Evolutionary conservation across 2,888 invertebrate species (phyloP), one percentile per base, ranked within the genome.

Genomic region (Torymus texanus): DNA sequence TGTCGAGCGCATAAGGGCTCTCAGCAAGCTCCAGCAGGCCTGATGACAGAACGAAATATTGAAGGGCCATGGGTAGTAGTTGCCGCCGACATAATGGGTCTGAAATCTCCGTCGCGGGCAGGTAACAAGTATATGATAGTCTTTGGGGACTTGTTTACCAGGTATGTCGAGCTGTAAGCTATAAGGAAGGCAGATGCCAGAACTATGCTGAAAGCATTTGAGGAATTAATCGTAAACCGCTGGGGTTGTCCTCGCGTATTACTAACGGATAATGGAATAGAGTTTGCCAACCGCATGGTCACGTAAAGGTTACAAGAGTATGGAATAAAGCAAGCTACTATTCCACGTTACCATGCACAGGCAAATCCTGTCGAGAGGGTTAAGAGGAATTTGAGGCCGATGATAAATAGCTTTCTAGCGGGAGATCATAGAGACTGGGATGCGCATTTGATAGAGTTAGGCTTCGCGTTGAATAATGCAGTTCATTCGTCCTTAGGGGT

Each of bases 381-480:
- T 8, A 58, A 58, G 1, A 0, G 58, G 16, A 58, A 58, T 16
- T 58, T 8, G 2, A 13, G 2, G 1, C 58, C n/a, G 1, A 58
- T 58, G 58, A 58, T 58, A 14, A 58, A 58, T 58, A 58, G 58
- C 58, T 58, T 58, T n/a, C 2, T 58, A n/a, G n/a, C 58, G 13
- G 58, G 16, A 58, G 58, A 58, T 58, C 58, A 58, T 8, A 58
- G 16, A 8, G 58, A 11, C 13, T 58, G 58, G 58, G n/a, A 58
- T 16, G 21, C 2, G 21, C 21, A 21, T 21, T 21, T 21, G 21
- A 21, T 21, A 21, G 21, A 21, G 21, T 21, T 21, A 21, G 21
- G 1, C 1, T 21, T 21, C 21, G 21, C 21, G 21, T 21, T 21
- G 2, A 21, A 21, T 21, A 21, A 2, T 21, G 21, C 21, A 21